Evolutionary conservation across 2,113 vertebrate species (phyloP).

Genomic region (Empidonax alnorum): DNA sequence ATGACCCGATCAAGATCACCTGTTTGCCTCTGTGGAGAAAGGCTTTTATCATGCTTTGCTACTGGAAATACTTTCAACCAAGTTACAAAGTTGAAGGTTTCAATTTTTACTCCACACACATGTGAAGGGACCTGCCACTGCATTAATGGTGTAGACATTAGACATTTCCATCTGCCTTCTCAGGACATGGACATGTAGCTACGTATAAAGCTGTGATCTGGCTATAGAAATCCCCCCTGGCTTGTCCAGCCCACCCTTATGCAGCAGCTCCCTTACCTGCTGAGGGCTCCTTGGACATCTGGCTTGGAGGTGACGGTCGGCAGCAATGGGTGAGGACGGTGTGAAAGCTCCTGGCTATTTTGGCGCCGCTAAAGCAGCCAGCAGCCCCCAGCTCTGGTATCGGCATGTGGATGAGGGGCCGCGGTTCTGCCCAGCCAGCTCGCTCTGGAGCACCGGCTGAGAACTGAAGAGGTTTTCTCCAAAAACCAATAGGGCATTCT

Average conservation of each 20-base stretch:
- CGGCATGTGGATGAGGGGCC: rapidly evolving
- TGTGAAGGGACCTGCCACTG: not conserved
- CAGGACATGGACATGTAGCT: rapidly evolving
- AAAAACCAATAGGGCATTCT: not conserved
- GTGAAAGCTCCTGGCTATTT: not conserved
- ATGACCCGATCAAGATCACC: rapidly evolving
- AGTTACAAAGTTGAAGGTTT: not conserved
- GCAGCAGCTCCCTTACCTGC: not conserved
- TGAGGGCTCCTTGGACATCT: not conserved
- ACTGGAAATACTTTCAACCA: not conserved
- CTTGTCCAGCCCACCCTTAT: not conserved
- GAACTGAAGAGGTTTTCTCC: not conserved
- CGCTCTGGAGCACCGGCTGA: not conserved
- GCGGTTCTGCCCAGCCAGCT: rapidly evolving
- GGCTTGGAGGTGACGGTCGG: not conserved
- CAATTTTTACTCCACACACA: rapidly evolving
- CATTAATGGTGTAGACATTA: not conserved
- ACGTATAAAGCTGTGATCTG: not conserved
- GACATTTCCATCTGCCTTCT: not conserved
- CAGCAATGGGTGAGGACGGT: rapidly evolving
- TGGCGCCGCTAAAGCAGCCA: not conserved
- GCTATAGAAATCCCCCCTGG: not conserved
- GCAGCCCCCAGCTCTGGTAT: not conserved
- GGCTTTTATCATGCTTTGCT: rapidly evolving
- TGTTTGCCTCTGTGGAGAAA: not conserved